Base-by-base conservation (phyloP, 37 sponge, comb jelly and placozoan genomes). In the Diacarnus erythraeanus region DNA sequence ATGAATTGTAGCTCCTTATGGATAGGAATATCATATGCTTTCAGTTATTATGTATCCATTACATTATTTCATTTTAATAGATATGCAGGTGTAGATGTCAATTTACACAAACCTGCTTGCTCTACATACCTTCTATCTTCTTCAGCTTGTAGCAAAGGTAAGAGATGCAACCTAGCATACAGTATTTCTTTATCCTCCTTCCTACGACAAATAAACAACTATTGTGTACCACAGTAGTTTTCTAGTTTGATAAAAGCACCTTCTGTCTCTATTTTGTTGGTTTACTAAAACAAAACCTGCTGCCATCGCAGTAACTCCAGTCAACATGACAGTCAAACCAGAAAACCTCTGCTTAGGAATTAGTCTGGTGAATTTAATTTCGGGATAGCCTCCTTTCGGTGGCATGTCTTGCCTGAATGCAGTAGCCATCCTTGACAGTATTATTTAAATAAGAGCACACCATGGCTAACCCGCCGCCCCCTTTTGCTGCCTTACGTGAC, bases 71-170 rank as follows among this genome's bases (percentile, higher is more conserved):
- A n/a, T n/a, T n/a, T n/a, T n/a, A n/a, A n/a, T n/a, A n/a, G n/a
- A n/a, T n/a, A n/a, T n/a, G n/a, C n/a, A n/a, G n/a, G n/a, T n/a
- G n/a, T n/a, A n/a, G n/a, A n/a, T n/a, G n/a, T n/a, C n/a, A n/a
- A n/a, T n/a, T n/a, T n/a, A n/a, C n/a, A n/a, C n/a, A n/a, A n/a
- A n/a, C n/a, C n/a, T n/a, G n/a, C n/a, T n/a, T n/a, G n/a, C n/a
- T n/a, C 64, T 63, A 72, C 58, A 70, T 30, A 92, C 95, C 87
- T 91, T 81, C 97, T 91, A 71, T 97, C 97, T 15, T 88, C 69
- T 51, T 97, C 97, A 20, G 97, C 95, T 69, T 94, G 95, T 0
- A 97, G 51, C 5, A 97, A 80, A 40, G 97, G 97, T 42, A 88
- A 68, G 22, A 97, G 76, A 6, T 81, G 66, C 33, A 94, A 34